Evolutionary conservation across 2,888 invertebrate species (phyloP).

Genomic region (Gisinianus flammeolus): DNA sequence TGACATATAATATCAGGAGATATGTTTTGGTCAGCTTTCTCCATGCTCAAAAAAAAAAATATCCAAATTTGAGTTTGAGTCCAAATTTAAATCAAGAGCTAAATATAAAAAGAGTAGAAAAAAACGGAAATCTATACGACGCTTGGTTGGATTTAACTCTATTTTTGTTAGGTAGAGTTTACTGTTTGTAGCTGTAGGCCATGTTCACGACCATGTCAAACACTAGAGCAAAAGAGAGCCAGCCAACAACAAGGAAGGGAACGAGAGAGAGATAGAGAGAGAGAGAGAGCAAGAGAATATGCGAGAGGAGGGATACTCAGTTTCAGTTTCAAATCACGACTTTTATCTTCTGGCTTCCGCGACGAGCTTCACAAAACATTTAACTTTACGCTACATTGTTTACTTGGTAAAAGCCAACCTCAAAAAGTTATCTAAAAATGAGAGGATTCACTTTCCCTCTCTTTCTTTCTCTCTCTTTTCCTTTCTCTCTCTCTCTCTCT

Average conservation of each 20-base stretch:
- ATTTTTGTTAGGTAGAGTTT: no score
- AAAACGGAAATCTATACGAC: no score
- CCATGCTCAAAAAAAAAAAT: no score
- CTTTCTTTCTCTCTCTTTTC: not conserved
- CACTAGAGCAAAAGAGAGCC: not conserved
- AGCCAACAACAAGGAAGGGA: not conserved
- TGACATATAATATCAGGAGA: no score
- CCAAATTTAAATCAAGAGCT: no score
- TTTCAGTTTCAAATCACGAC: constrained; percentile 39
- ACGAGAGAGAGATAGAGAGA: not conserved
- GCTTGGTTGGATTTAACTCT: no score
- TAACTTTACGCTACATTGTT: constrained; percentile 52
- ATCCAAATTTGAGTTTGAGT: no score
- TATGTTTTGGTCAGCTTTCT: no score
- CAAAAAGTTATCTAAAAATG: constrained; percentile 25
- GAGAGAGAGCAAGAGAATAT: not conserved
- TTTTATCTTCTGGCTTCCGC: constrained; percentile 29
- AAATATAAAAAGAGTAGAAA: no score
- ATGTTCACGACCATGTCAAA: not conserved
- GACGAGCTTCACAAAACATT: constrained; percentile 45
- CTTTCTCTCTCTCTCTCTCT: no score
- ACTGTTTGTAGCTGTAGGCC: no score
- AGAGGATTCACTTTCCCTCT: constrained; percentile 19
- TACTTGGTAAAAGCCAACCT: constrained; percentile 29
- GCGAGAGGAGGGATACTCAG: constrained; percentile 21